Evolutionary conservation across 2,797 vertebrate genomes (phyloP), one percentile per base, ranked within the genome.

Genomic region (Erpetoichthys calabaricus): DNA sequence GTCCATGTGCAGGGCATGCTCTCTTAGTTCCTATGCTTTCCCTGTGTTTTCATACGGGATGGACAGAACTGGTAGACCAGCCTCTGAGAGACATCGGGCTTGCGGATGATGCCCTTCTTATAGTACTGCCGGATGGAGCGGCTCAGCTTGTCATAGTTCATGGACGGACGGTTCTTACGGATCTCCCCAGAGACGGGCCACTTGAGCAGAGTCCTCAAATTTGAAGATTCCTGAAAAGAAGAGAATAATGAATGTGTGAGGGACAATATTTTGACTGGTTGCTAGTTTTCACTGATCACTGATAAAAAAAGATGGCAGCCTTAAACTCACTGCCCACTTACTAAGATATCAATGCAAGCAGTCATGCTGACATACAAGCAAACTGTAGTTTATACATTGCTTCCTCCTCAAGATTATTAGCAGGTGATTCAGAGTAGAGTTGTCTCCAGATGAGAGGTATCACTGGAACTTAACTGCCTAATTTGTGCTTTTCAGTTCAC

Each of bases 131-230:
- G 90, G 75, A 99, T 99, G 72, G 96, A 99, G 65, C 96, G 96
- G 76, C 96, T 99, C 73, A 99, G 86, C 68, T 99, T 99, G 86
- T 98, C 96, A 42, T 98, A 99, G 84, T 99, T 98, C 95, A 99
- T 99, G 57, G 96, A 95, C 0, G 96, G 96, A 0, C 96, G 87
- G 66, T 98, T 99, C 83, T 99, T 99, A 8, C 95, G 73, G 70
- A 97, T 86, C n/a, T 47, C 96, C 96, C 96, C 95, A 98, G 9
- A 99, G 84, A 5, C 91, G 80, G 0, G 96, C 95, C 9, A 99
- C 95, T 7, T 98, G 93, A n/a, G 94, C 94, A 0, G 96, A 99
- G 80, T 98, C 94, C 75, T 98, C 96, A 0, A 98, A 98, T 75
- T 98, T 98, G 67, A 98, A 99, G 76, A 98, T 96, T 60, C 95